Conservation (phyloP, 2,113 vertebrate genomes). For the Mustela nigripes region DNA sequence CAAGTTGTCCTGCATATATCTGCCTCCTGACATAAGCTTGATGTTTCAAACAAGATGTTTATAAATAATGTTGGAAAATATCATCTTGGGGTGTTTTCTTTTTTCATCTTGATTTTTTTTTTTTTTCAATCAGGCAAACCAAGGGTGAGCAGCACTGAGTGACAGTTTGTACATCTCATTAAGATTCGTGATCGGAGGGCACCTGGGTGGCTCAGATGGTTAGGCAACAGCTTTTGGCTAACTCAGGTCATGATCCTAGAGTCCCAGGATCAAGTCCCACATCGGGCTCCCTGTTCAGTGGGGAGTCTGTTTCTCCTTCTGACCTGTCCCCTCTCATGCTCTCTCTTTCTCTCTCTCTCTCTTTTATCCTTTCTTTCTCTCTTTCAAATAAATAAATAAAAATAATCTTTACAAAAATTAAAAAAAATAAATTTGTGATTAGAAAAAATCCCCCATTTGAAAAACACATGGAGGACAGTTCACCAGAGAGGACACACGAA, state of each 20-base stretch:
- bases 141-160: background rate
- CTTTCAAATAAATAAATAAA: no score
- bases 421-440: background rate
- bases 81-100: background rate
- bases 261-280: no score
- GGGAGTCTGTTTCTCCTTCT: no score
- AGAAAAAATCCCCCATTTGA: background rate
- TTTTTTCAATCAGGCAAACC: background rate
- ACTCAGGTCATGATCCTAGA: no score
- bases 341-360: no score
- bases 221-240: no score
- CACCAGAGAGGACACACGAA: background rate
- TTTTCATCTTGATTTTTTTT: background rate
- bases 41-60: conserved; percentile 8
- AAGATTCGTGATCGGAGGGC: background rate
- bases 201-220: no score
- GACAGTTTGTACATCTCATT: background rate
- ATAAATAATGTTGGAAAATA: conserved; percentile 1
- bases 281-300: no score
- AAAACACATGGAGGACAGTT: background rate
- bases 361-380: no score
- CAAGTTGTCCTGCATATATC: background rate
- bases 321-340: no score
- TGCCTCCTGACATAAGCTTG: background rate
- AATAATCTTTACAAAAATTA: no score